phyloP scores from a whole-genome alignment of 1,140 invertebrate genomes.

The Ganaspis sp. region DNA sequence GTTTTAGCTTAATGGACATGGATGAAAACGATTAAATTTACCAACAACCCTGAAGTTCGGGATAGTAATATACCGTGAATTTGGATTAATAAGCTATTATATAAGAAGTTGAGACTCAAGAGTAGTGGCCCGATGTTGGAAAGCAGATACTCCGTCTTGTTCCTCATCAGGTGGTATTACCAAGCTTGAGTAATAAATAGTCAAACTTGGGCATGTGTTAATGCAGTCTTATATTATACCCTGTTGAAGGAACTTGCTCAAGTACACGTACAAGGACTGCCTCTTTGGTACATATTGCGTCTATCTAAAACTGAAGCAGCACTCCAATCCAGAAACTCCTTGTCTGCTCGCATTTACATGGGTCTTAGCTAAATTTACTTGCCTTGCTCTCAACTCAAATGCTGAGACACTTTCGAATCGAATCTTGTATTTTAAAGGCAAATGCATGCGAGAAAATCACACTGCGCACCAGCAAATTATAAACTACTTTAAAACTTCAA shows the following conservation, averaged over 20 bases:
- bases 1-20: background rate
- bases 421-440: background rate
- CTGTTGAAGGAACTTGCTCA: slow-evolving; percentile 49
- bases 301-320: slow-evolving; percentile 44
- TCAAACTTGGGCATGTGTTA: slow-evolving; percentile 65
- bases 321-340: slow-evolving; percentile 48
- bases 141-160: slow-evolving; percentile 49
- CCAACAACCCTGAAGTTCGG: background rate
- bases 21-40: background rate
- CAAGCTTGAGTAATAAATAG: slow-evolving; percentile 68
- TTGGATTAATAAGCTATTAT: slow-evolving; percentile 49
- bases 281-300: slow-evolving; percentile 59
- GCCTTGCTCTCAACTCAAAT: slow-evolving; percentile 32
- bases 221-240: slow-evolving; percentile 61
- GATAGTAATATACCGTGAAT: slow-evolving; percentile 41
- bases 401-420: background rate
- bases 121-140: background rate
- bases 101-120: slow-evolving; percentile 32
- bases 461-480: background rate
- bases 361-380: slow-evolving; percentile 59
- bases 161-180: slow-evolving; percentile 65
- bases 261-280: slow-evolving; percentile 39
- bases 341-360: slow-evolving; percentile 53
- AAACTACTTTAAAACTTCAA: no score
- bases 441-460: background rate